Evolutionary conservation across 1,140 invertebrate species (phyloP).

Genomic region (Vanessa tameamea): DNA sequence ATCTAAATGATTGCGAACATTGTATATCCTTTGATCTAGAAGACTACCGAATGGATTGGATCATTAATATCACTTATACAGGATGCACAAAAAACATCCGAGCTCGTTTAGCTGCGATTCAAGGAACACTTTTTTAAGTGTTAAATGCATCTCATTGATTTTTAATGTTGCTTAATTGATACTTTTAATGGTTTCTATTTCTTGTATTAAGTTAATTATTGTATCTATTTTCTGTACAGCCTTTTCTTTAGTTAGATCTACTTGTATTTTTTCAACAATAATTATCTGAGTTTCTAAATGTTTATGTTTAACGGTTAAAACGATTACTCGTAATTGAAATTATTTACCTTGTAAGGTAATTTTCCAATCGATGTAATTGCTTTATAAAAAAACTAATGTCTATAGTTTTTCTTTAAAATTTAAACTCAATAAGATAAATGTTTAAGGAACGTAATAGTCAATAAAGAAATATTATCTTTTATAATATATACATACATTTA

Average conservation of each 20-base stretch:
- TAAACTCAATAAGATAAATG: too few relatives aligned
- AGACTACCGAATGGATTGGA: constrained; percentile 3
- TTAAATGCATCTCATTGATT: constrained; percentile 15
- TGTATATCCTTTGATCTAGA: constrained; percentile 9
- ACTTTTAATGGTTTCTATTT: constrained; percentile 7
- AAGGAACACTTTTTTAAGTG: constrained; percentile 10
- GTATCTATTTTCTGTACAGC: not conserved
- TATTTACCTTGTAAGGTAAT: too few relatives aligned
- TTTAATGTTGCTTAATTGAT: constrained; percentile 12
- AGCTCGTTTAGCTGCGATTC: not conserved
- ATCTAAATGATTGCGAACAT: constrained; percentile 6
- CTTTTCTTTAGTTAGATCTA: not conserved
- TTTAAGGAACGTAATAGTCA: too few relatives aligned
- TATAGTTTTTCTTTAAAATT: too few relatives aligned
- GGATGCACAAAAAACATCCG: not conserved
- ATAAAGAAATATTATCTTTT: not conserved
- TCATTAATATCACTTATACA: constrained; percentile 15
- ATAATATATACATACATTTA: not conserved
- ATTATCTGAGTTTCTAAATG: not conserved
- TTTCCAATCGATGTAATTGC: too few relatives aligned
- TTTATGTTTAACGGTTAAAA: too few relatives aligned
- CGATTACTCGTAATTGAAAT: too few relatives aligned
- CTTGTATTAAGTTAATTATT: constrained; percentile 1
- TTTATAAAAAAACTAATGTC: too few relatives aligned
- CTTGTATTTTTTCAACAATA: not conserved